These are phyloP conservation scores for Ardeotis arabs DNA, from an alignment of 2,113 vertebrate genomes.

Conservation along the genomic window DNA sequence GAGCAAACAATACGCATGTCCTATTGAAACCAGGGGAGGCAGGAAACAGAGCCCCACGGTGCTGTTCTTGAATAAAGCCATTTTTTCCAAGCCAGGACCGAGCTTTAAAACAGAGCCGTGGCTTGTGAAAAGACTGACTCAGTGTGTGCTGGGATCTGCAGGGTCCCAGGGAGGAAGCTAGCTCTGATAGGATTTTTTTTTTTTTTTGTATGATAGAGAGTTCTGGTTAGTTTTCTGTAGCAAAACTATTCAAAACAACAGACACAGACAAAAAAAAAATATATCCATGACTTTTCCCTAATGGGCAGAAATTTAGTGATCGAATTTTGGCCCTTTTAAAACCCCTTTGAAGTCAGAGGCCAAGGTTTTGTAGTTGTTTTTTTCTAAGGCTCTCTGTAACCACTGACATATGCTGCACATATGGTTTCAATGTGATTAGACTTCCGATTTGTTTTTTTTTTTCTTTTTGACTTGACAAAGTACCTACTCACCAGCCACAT, in stretches of 20 bases:
- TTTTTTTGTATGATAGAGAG: background rate
- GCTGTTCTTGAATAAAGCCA: background rate
- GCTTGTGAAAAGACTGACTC: background rate
- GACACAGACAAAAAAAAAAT: background rate
- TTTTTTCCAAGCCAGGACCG: background rate
- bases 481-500: conserved; percentile 5
- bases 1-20: background rate
- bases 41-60: background rate
- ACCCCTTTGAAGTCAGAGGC: conserved; percentile 30
- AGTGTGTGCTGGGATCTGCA: background rate
- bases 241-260: background rate
- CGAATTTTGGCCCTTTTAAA: conserved; percentile 5
- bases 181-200: background rate
- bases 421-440: conserved; percentile 53
- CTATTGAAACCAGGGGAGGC: background rate
- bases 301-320: background rate
- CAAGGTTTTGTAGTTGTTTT: conserved; percentile 7
- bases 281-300: background rate
- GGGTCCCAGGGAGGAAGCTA: background rate
- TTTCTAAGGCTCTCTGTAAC: conserved; percentile 27
- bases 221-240: background rate
- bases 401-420: conserved; percentile 56
- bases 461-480: conserved; percentile 1
- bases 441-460: background rate
- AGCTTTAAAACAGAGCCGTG: background rate